Evolutionary conservation across 2,113 vertebrate species (phyloP).

Genomic region (Pandion haliaetus): DNA sequence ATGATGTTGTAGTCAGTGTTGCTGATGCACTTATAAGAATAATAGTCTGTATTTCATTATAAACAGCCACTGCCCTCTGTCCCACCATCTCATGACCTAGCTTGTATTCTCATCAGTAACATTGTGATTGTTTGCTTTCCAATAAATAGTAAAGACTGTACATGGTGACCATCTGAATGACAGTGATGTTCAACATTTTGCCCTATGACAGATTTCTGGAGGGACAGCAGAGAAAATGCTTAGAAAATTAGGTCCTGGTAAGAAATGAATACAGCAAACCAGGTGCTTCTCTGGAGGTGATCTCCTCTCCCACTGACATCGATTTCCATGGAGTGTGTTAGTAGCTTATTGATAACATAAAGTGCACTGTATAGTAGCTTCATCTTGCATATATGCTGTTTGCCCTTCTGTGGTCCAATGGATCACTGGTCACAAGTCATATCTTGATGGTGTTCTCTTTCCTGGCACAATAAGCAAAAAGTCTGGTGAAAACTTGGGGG

Average conservation of each 20-base stretch:
- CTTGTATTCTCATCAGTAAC: not conserved
- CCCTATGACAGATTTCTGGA: not conserved
- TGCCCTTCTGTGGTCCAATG: not conserved
- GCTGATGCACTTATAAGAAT: not conserved
- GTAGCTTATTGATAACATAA: not conserved
- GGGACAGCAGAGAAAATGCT: not conserved
- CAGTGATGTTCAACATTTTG: not conserved
- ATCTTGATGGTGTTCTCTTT: not conserved
- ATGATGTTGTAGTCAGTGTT: not conserved
- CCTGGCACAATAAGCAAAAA: not conserved
- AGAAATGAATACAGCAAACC: not conserved
- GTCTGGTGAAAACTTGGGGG: not conserved
- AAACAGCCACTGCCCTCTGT: not conserved
- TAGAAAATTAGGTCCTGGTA: not conserved
- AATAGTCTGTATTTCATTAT: not conserved
- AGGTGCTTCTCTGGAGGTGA: not conserved
- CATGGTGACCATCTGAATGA: not conserved
- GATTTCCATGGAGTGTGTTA: not conserved
- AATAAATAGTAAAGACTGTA: not conserved
- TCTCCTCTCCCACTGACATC: not conserved
- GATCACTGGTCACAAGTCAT: not conserved
- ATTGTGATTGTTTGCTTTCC: not conserved
- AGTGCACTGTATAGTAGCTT: not conserved
- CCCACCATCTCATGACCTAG: not conserved
- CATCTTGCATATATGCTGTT: not conserved